Evolutionary conservation across 1,140 invertebrate genomes (phyloP), one percentile per base, ranked within the genome.

Genomic region (Papilio polyxenes): DNA sequence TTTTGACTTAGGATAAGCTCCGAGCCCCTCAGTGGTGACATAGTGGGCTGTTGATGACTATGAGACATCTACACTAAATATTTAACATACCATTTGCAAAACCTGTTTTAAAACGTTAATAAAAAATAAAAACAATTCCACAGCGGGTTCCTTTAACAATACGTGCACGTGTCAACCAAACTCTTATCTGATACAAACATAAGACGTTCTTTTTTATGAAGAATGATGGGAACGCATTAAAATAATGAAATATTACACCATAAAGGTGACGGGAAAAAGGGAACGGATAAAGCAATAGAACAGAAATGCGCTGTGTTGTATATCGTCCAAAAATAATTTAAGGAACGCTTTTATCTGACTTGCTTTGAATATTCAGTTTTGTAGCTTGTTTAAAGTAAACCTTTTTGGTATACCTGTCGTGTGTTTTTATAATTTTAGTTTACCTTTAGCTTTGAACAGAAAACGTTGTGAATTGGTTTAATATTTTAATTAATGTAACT

Each of bases 281-380:
- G 31, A 69, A 65, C 37, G 62, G 31, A 37, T 72, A 40, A 15
- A 69, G 10, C 23, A 72, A 72, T 31, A 40, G 65, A 31, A 23
- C 23, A 8, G 62, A 65, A 72, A 72, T 31, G 65, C 37, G 31
- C 13, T 40, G 6, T 7, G 4, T 72, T 72, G 37, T 72, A 40
- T 72, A 72, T 37, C 37, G 13, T 72, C 31, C 31, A 15, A 72
- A 72, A 72, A 72, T 72, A 72, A 72, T 72, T 72, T 72, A 72
- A 72, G 31, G 10, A 69, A 69, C 23, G 23, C 5, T 72, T 7
- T 72, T 72, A 72, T 72, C 65, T 72, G 65, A 72, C 65, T 69
- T 69, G 31, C 65, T 69, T 15, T 72, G 31, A 72, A 72, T 72
- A 72, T 72, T 72, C 65, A 40, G 62, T 72, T 72, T 72, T 72